A percentile compares a stretch with the other conserved stretches of the same genome.
Evolutionary conservation across 2,113 vertebrate species (phyloP).

Genomic region (Anseranas semipalmata): DNA sequence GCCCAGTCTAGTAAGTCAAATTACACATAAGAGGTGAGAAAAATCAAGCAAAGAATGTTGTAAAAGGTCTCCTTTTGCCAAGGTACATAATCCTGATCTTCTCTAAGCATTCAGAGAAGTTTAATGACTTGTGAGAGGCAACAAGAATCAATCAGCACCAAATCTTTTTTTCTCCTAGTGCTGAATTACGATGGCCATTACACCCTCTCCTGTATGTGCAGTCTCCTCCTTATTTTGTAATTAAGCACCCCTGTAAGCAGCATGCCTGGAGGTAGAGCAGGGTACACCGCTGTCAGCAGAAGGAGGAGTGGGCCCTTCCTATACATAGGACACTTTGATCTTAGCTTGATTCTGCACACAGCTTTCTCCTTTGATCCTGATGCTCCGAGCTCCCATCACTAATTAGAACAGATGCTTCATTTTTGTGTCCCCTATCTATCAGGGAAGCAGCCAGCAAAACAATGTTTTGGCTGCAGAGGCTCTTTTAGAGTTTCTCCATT

Average conservation of each 20-base stretch:
- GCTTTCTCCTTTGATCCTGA: constrained; percentile 22
- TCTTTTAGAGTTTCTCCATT: background rate
- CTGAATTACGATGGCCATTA: background rate
- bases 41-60: background rate
- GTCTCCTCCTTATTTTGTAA: background rate
- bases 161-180: background rate
- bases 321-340: background rate
- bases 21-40: background rate
- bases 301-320: constrained; percentile 9
- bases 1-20: background rate
- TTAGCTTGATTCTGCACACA: constrained; percentile 12
- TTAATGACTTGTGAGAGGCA: background rate
- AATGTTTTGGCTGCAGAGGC: background rate
- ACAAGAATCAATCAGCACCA: background rate
- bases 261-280: background rate
- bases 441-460: constrained; percentile 7
- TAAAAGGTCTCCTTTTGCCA: background rate
- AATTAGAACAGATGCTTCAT: constrained; percentile 17
- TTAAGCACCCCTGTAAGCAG: background rate
- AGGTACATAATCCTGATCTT: background rate
- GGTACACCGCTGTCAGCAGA: constrained; percentile 23
- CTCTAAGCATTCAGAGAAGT: background rate
- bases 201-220: background rate
- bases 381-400: background rate
- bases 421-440: background rate